These are phyloP conservation scores for Dicrurus megarhynchus DNA, from an alignment of 2,113 vertebrate species.

Conservation along the genomic window DNA sequence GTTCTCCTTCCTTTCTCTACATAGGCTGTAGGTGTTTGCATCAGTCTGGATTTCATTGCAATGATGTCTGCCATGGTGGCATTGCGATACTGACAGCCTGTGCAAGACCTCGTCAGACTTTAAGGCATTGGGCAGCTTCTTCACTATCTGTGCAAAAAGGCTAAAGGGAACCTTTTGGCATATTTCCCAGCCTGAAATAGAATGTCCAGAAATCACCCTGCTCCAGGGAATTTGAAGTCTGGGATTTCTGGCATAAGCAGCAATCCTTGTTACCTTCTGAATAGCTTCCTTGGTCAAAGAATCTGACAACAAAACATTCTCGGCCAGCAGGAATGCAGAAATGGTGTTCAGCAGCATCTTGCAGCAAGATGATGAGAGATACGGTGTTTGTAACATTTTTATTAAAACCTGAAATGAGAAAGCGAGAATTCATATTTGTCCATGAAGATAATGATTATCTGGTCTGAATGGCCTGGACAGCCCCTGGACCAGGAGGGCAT, in stretches of 20 bases:
- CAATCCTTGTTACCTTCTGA: slow-evolving; percentile 78
- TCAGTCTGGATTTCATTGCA: not conserved
- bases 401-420: slow-evolving; percentile 75
- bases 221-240: not conserved
- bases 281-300: slow-evolving; percentile 75
- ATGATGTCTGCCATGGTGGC: not conserved
- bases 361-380: slow-evolving; percentile 77
- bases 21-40: not conserved
- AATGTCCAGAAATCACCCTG: not conserved
- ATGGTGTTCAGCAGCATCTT: slow-evolving; percentile 80
- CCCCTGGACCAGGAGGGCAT: not conserved
- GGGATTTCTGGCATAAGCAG: not conserved
- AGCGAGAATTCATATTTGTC: not conserved
- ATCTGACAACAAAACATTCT: slow-evolving; percentile 79
- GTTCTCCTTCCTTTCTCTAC: not conserved
- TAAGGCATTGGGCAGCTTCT: not conserved
- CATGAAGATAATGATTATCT: not conserved
- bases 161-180: not conserved
- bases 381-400: slow-evolving; percentile 67
- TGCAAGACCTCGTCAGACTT: not conserved
- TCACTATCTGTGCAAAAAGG: not conserved
- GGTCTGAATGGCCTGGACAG: not conserved
- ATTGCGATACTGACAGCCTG: not conserved
- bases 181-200: not conserved
- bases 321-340: slow-evolving; percentile 83